Evolutionary conservation across 2,888 invertebrate genomes (phyloP), one percentile per base, ranked within the genome.

Genomic region (Antheraea yamamai): DNA sequence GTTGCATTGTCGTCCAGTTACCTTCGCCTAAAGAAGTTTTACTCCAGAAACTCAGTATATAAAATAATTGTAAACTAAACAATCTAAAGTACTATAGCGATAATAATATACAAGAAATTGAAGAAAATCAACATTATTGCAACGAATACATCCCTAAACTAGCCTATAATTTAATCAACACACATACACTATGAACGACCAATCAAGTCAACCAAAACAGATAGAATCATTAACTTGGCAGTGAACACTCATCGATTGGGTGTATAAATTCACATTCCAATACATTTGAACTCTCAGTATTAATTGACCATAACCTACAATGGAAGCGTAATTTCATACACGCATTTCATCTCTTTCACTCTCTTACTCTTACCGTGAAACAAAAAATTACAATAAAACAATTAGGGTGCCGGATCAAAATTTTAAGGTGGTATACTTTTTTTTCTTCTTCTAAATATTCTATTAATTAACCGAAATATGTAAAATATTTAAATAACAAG

Each of bases 131-230:
- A 75, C 51, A 75, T 30, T 39, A 61, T 47, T 12, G 10, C n/a
- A 74, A 80, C 73, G 77, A 72, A 76, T 77, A 81, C 80, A 78
- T 77, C 51, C 77, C 83, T 86, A 86, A 51, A 75, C 82, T 86
- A 86, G 35, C 84, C 83, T 82, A 81, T 75, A 73, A 79, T 80
- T 79, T 76, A 81, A 77, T 78, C 77, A 79, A 80, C 82, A 81
- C 76, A 81, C 79, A 77, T 78, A 79, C 78, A 78, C 75, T 79
- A 78, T 74, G 72, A 76, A 76, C 78, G 77, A 79, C 78, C 79
- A 75, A 81, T 81, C 73, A 75, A 77, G 66, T n/a, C 39, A 39
- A 70, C 39, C 70, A 80, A 39, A 81, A 80, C 81, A 80, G 81
- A 81, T 81, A 39, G 26, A 72, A 14, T 20, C 47, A 72, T 55